These are phyloP conservation scores for Sinocyclocheilus anophthalmus DNA, from an alignment of 2,113 vertebrate genomes.

Conservation along the genomic window DNA sequence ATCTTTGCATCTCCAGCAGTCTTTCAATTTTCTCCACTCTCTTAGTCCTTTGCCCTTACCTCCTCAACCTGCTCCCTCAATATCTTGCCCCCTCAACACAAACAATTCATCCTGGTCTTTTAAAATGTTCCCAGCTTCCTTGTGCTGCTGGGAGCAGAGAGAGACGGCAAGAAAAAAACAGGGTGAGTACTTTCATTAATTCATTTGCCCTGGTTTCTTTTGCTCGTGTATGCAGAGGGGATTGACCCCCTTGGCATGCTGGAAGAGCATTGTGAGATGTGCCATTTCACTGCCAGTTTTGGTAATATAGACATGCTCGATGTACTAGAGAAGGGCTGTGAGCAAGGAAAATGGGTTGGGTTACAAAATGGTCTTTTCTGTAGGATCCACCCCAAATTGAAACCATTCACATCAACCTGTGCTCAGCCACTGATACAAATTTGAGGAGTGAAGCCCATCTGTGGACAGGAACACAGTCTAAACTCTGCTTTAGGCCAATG, in stretches of 20 bases:
- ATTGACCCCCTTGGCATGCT: constrained; percentile 28
- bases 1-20: constrained; percentile 87
- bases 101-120: constrained; percentile 91
- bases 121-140: constrained; percentile 83
- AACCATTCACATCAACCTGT: background rate
- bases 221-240: constrained; percentile 44
- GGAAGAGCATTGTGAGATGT: constrained; percentile 36
- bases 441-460: background rate
- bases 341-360: background rate
- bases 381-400: constrained; percentile 5
- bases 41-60: constrained; percentile 85
- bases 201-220: constrained; percentile 49
- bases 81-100: constrained; percentile 74
- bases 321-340: constrained; percentile 15
- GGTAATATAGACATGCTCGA: constrained; percentile 23
- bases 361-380: background rate
- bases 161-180: constrained; percentile 42
- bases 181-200: constrained; percentile 51
- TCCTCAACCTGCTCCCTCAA: constrained; percentile 73
- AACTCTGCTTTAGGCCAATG: constrained; percentile 5
- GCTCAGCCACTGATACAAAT: background rate
- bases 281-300: constrained; percentile 40
- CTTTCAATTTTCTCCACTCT: constrained; percentile 92
- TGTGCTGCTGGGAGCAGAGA: constrained; percentile 57
- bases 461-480: background rate